Evolutionary conservation across 1,140 invertebrate genomes (phyloP).

Genomic region (Trinorchestia longiramus): DNA sequence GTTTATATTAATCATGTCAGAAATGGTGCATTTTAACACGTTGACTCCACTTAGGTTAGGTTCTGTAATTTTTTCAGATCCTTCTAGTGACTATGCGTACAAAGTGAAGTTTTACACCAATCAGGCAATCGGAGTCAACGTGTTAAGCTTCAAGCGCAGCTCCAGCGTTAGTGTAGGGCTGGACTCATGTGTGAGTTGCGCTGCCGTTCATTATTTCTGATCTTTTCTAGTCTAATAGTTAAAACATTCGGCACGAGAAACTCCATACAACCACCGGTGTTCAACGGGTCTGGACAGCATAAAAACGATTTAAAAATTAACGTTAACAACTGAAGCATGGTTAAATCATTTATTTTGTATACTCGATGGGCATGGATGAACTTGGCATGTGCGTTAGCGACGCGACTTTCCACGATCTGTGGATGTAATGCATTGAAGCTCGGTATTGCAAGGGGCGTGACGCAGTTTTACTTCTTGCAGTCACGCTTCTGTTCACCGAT

Average conservation of each 20-base stretch:
- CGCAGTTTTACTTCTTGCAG: slow-evolving; percentile 7
- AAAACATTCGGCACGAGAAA: neutral
- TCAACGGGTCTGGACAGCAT: neutral
- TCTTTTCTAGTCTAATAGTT: neutral
- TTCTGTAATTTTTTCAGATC: no score
- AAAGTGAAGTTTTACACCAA: no score
- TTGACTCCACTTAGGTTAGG: no score
- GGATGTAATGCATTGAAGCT: neutral
- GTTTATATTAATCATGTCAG: no score
- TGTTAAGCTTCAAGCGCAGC: neutral
- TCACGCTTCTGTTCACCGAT: slow-evolving; percentile 20
- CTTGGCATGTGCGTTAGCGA: neutral
- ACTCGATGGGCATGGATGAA: neutral
- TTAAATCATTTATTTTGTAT: neutral
- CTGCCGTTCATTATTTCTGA: neutral
- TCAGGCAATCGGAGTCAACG: no score
- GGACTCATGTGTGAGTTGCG: neutral
- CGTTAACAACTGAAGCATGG: neutral
- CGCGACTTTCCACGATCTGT: neutral
- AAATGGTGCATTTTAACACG: no score
- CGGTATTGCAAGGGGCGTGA: neutral
- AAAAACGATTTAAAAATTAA: neutral
- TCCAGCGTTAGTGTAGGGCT: neutral
- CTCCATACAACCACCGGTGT: neutral
- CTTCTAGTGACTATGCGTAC: no score